phyloP scores from a whole-genome alignment of 1,140 invertebrate genomes.

The Scaptomyza montana region DNA sequence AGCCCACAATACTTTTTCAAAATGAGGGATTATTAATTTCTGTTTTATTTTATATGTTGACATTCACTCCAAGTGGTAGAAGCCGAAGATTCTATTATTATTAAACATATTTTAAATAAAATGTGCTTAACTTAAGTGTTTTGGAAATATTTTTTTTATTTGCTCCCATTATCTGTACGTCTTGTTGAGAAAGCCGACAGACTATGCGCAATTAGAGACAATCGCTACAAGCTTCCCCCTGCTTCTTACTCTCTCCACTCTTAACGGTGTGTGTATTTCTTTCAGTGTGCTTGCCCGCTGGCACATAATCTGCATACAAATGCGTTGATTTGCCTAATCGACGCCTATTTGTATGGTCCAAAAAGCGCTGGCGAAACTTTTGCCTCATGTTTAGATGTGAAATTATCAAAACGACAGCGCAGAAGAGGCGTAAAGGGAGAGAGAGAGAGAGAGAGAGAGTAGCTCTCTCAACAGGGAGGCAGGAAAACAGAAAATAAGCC shows the following conservation, averaged over 20 bases:
- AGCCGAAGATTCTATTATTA: too few relatives aligned
- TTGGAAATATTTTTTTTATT: not conserved
- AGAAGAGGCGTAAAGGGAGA: not conserved
- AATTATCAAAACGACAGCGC: slow-evolving; percentile 40
- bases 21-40: too few relatives aligned
- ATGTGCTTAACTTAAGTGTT: not conserved
- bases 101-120: too few relatives aligned
- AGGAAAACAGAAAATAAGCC: slow-evolving; percentile 64
- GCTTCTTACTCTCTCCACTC: not conserved
- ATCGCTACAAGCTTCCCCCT: not conserved
- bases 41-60: too few relatives aligned
- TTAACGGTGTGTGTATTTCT: slow-evolving; percentile 17
- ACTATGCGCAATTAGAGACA: slow-evolving; percentile 72
- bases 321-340: slow-evolving; percentile 81
- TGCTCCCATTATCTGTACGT: slow-evolving; percentile 64
- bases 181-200: slow-evolving; percentile 55
- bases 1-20: too few relatives aligned
- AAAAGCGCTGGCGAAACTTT: slow-evolving; percentile 47
- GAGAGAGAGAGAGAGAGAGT: too few relatives aligned
- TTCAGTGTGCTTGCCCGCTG: slow-evolving; percentile 36
- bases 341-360: slow-evolving; percentile 74
- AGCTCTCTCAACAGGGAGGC: not conserved
- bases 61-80: too few relatives aligned
- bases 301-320: slow-evolving; percentile 81
- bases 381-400: slow-evolving; percentile 60